Base-by-base conservation (phyloP, 2,797 vertebrate genomes). In the Numenius phaeopus region DNA sequence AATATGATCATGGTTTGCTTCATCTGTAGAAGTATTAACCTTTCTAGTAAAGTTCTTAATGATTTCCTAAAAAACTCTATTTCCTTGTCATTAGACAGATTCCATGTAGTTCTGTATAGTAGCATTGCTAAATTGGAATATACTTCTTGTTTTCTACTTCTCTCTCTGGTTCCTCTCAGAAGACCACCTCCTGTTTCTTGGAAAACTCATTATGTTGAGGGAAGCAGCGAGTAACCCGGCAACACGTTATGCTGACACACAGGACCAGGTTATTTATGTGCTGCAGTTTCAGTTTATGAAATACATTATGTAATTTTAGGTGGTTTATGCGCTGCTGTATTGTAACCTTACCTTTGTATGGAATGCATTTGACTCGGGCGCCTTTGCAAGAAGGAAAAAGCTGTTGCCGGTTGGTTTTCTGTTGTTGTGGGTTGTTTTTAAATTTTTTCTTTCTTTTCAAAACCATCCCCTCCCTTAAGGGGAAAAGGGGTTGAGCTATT, bases 261-360 rank as follows among this genome's bases (percentile, higher is more conserved):
- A 46, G 37, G 59, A 49, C 29, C 13, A 30, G 42, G 50, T 64
- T 75, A 92, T 81, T 96, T 69, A 79, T 14, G 5, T 37, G 66
- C 58, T 54, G 21, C 29, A 46, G 84, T 95, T 92, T 94, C 89
- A 82, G 81, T 79, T 94, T 80, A 67, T 86, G 87, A 93, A 94
- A 95, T 27, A 15, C 3, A 46, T 92, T 69, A 67, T 64, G 85
- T 78, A 88, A 93, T 83, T 95, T 94, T 54, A 86, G 27, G 46
- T 76, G 54, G 52, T 70, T 96, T 93, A 54, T 27, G 2, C 42
- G 14, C 46, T 67, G 54, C 27, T 57, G 26, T 39, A 80, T 20
- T 65, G 37, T 66, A 66, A 59, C 64, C 40, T 65, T 34, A n/a
- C 46, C 61, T 88, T 91, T 71, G 30, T 64, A 42, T 23, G 44